Evolutionary conservation across 2,113 vertebrate genomes (phyloP), one percentile per base, ranked within the genome.

Genomic region (Trematocara marginatum): DNA sequence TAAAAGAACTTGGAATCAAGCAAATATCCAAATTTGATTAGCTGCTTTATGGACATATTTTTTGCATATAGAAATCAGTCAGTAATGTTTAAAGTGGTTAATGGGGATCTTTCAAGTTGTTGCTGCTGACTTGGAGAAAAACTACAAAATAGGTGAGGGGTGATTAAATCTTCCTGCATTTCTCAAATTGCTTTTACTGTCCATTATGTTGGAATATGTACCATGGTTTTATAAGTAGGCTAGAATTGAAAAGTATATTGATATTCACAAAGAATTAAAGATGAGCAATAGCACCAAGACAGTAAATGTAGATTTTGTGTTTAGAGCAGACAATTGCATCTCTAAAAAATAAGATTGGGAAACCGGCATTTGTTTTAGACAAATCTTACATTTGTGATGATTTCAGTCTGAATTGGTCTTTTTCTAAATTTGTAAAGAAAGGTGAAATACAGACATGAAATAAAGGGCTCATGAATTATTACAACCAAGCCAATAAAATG

Each of bases 41-140:
- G 23, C 42, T 74, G 42, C n/a, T 16, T 13, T 23, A 29, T 8
- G 1, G 38, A 42, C 38, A 15, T 42, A 42, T 26, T 0, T 71
- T 71, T 74, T 47, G 12, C 13, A 0, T 74, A 18, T 74, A 16
- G 20, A 47, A 74, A 47, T 74, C 4, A 47, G 2, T 10, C 40
- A 47, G 26, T 74, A 47, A 74, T 74, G 23, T 69, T 23, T 69
- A 69, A 42, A 42, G 35, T 71, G 66, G 66, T 29, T 10, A 26
- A 26, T 74, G 5, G 69, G 23, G 23, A 11, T 11, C 23, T 18
- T 45, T 45, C 20, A 26, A 10, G n/a, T 23, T 69, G 7, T 47
- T 47, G 42, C 64, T 69, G 12, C 38, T 42, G 64, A 15, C 64
- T 40, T 15, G 9, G 59, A 35, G 31, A 20, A 64, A 45, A 42